Evolutionary conservation across 1,140 invertebrate species (phyloP).

Genomic region (Hermetia illucens): DNA sequence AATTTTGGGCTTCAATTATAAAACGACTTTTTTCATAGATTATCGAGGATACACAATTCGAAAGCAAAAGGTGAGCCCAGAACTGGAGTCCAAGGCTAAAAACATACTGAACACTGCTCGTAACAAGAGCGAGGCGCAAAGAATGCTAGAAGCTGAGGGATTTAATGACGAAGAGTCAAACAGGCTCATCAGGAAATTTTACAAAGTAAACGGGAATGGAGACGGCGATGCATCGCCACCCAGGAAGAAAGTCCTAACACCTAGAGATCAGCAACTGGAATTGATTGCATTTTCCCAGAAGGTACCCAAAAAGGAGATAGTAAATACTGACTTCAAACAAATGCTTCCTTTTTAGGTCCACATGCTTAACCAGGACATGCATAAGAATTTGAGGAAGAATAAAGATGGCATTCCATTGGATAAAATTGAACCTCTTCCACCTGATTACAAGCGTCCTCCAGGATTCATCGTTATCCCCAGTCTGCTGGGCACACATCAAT

Average conservation of each 20-base stretch:
- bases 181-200: constrained; percentile 29
- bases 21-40: constrained; percentile 29
- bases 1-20: constrained; percentile 3
- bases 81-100: constrained; percentile 40
- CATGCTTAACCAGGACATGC: constrained; percentile 29
- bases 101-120: constrained; percentile 35
- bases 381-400: constrained; percentile 49
- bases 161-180: constrained; percentile 26
- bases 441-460: constrained; percentile 40
- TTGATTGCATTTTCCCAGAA: constrained; percentile 5
- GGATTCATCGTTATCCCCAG: constrained; percentile 43
- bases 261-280: constrained; percentile 5
- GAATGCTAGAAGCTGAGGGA: constrained; percentile 16
- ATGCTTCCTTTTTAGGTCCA: constrained; percentile 2
- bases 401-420: constrained; percentile 40
- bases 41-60: constrained; percentile 47
- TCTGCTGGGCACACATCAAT: constrained; percentile 32
- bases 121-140: constrained; percentile 20
- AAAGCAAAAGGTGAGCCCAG: background rate
- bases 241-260: background rate
- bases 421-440: constrained; percentile 37
- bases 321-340: constrained; percentile 1
- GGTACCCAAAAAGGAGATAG: constrained; percentile 1
- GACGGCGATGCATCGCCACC: background rate
- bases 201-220: constrained; percentile 2